Evolutionary conservation across 2,888 invertebrate genomes (phyloP).

Genomic region (Volucella zonaria): DNA sequence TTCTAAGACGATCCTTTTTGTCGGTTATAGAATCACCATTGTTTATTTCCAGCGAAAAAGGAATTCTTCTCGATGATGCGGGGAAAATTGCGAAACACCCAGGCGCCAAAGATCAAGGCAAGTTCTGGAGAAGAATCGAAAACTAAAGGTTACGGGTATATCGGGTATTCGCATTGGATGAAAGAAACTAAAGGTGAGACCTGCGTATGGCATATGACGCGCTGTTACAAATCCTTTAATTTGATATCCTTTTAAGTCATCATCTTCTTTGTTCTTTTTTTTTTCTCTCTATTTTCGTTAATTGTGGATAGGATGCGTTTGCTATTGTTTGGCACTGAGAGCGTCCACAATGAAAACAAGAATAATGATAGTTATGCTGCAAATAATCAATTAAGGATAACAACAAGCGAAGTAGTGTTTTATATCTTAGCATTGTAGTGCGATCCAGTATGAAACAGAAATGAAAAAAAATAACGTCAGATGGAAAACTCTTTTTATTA

Average conservation of each 20-base stretch:
- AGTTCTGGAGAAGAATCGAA: conserved; percentile 45
- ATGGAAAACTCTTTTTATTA: no score
- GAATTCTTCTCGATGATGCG: conserved; percentile 48
- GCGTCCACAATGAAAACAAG: conserved; percentile 5
- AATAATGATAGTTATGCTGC: conserved; percentile 27
- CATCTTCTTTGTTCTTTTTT: conserved; percentile 61
- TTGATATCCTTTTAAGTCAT: conserved; percentile 73
- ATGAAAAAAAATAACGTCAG: no score
- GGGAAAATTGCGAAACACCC: conserved; percentile 75
- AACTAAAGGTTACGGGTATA: conserved; percentile 42
- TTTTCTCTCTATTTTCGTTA: conserved; percentile 17
- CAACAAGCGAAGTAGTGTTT: conserved; percentile 15
- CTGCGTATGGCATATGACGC: conserved; percentile 73
- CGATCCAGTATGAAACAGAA: no score
- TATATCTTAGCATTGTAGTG: not conserved
- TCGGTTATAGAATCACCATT: conserved; percentile 45
- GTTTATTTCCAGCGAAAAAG: conserved; percentile 31
- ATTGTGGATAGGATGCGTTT: not conserved
- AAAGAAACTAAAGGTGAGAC: conserved; percentile 29
- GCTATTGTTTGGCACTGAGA: conserved; percentile 30
- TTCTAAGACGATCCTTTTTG: conserved; percentile 37
- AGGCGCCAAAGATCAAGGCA: conserved; percentile 73
- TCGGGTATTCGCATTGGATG: conserved; percentile 45
- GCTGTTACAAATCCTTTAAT: conserved; percentile 75
- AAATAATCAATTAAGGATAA: conserved; percentile 38